Base-by-base conservation (phyloP, 2,888 invertebrate genomes). In the Pogonocherus hispidulus region DNA sequence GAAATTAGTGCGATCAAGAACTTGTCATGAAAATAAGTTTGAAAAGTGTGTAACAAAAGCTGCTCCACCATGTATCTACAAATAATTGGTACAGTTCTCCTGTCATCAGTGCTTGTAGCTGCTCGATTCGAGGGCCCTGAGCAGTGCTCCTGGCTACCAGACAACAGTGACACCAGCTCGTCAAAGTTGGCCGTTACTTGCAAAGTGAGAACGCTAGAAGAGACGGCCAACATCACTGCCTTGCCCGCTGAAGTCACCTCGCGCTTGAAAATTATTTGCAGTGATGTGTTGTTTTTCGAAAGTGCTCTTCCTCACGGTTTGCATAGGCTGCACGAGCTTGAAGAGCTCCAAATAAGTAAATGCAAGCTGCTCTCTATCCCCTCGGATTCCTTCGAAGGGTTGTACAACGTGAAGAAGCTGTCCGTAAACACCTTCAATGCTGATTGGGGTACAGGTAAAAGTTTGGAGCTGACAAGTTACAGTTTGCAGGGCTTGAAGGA, bases 351-450 rank as follows among this genome's bases (percentile, higher is more conserved):
- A 73, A 88, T 96, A 79, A 91, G 89, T 79, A 91, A 92, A 78
- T 96, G 95, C 86, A 96, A 96, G 85, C 87, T 96, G 71, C 87
- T 94, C 68, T 90, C 91, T 68, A 86, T 96, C 75, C 92, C 94
- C 27, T 89, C 91, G 27, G 91, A 92, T 76, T 90, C 94, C 18
- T 95, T 97, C 83, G 91, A 92, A 79, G 94, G 95, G 32, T 87
- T 97, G 41, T 89, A 89, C 78, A 93, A 93, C 80, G 87, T 97
- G 63, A 93, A 92, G 84, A 91, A 91, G 77, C 88, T 97, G 49
- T 90, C 92, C 67, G 87, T 97, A 60, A 91, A 92, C 80, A 94
- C 95, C 16, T 90, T 91, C 83, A 96, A 96, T 85, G 88, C 89
- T 18, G 92, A 94, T 72, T 96, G 96, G 95, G 87, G 89, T 32